phyloP scores from a whole-genome alignment of 2,113 vertebrate genomes.

The Xenopus borealis region DNA sequence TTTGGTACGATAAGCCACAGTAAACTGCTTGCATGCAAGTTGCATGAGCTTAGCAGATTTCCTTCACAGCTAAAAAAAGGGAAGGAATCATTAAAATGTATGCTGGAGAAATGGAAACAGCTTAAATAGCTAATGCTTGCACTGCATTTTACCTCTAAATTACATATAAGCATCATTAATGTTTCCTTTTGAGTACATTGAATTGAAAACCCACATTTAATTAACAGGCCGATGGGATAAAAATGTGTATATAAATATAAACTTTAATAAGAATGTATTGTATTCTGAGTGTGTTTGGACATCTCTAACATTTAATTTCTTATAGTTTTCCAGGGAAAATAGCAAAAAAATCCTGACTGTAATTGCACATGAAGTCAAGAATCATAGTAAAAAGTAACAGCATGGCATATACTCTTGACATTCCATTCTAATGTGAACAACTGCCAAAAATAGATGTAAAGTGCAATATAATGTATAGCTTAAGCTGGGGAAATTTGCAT shows the following conservation, averaged over 20 bases:
- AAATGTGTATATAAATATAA: conserved; percentile 3
- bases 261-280: too few species aligned
- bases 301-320: neutral
- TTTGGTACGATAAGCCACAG: conserved; percentile 41
- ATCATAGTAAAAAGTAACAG: neutral
- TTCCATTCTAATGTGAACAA: conserved; percentile 33
- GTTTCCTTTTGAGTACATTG: conserved; percentile 15
- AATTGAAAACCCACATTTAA: conserved; percentile 28
- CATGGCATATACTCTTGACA: conserved; percentile 31
- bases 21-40: conserved; percentile 43
- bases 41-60: conserved; percentile 42
- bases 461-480: conserved; percentile 18
- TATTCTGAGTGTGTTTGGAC: neutral
- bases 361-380: conserved; percentile 10
- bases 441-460: conserved; percentile 34
- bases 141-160: conserved; percentile 32
- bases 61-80: conserved; percentile 29
- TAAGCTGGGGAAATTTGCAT: conserved; percentile 6
- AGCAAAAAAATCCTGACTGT: neutral
- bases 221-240: neutral
- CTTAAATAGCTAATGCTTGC: conserved; percentile 26
- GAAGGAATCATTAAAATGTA: conserved; percentile 45
- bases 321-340: neutral
- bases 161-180: conserved; percentile 29
- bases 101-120: conserved; percentile 32